Evolutionary conservation across 2,113 vertebrate species (phyloP).

Genomic region (Brachyhypopomus occidentalis): DNA sequence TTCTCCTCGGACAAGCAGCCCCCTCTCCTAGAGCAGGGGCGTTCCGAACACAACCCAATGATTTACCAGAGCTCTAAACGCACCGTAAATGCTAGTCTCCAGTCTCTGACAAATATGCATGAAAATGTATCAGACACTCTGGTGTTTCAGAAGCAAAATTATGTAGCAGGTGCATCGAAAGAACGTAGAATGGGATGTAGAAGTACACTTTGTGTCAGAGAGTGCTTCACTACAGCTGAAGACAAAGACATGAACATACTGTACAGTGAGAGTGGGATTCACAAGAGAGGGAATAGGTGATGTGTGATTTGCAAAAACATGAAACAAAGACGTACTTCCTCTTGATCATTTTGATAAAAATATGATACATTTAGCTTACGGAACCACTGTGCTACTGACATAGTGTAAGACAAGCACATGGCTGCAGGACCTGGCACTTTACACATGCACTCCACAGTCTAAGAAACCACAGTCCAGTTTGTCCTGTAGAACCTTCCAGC

Average conservation of each 20-base stretch:
- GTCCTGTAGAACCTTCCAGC: too few relatives aligned
- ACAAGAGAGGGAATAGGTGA: neutral
- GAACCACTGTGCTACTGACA: too few relatives aligned
- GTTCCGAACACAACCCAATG: neutral
- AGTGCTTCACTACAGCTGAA: neutral
- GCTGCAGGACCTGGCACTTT: too few relatives aligned
- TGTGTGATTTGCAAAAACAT: too few relatives aligned
- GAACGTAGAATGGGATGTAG: neutral
- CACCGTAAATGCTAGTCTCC: neutral
- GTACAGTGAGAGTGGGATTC: neutral
- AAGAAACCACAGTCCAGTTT: too few relatives aligned
- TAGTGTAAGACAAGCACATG: too few relatives aligned
- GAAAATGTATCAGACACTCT: neutral
- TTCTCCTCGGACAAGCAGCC: conserved; percentile 22
- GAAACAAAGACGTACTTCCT: too few relatives aligned
- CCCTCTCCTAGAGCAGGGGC: neutral
- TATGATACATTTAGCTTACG: too few relatives aligned
- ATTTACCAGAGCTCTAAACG: neutral
- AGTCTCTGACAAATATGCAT: neutral
- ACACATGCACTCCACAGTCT: too few relatives aligned
- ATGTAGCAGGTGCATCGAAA: neutral
- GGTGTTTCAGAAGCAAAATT: neutral
- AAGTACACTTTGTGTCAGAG: neutral
- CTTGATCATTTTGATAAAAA: too few relatives aligned
- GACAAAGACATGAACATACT: neutral